A percentile compares a stretch with the other conserved stretches of the same genome.
phyloP scores from a whole-genome alignment of 2,113 vertebrate genomes.

The Anarhynchus alexandrinus region DNA sequence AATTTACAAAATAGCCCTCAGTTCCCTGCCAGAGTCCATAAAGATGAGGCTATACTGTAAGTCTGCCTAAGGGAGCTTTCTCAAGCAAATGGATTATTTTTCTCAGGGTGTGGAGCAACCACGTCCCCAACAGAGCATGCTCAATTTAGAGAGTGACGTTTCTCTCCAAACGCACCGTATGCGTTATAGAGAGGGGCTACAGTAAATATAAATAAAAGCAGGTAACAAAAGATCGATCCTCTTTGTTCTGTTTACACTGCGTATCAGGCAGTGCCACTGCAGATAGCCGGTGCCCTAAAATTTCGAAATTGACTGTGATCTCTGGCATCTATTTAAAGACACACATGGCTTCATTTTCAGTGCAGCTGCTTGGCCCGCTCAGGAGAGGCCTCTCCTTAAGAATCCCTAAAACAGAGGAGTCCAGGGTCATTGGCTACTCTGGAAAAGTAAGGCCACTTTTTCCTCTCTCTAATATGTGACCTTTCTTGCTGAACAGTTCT shows the following conservation, averaged over 20 bases:
- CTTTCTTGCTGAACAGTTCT: neutral
- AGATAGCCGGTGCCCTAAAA: neutral
- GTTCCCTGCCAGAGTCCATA: neutral
- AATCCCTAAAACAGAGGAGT: neutral
- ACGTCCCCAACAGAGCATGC: fast-evolving
- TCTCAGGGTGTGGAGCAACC: neutral
- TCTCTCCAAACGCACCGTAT: fast-evolving
- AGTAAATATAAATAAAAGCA: neutral
- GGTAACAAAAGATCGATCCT: neutral
- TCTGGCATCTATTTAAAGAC: neutral
- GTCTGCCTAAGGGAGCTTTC: neutral
- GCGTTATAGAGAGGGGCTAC: neutral
- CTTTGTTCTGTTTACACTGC: conserved; percentile 5
- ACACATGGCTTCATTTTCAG: neutral
- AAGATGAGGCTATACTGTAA: neutral
- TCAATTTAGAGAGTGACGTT: neutral
- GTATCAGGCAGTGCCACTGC: neutral
- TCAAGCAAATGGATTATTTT: neutral
- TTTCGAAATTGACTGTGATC: neutral
- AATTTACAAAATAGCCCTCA: neutral
- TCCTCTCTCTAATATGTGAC: neutral
- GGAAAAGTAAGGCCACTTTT: neutral
- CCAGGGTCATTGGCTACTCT: neutral
- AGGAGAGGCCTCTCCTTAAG: neutral
- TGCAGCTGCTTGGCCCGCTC: neutral